Evolutionary conservation across 2,888 invertebrate genomes (phyloP), one percentile per base, ranked within the genome.

Genomic region (Andrena camellia): DNA sequence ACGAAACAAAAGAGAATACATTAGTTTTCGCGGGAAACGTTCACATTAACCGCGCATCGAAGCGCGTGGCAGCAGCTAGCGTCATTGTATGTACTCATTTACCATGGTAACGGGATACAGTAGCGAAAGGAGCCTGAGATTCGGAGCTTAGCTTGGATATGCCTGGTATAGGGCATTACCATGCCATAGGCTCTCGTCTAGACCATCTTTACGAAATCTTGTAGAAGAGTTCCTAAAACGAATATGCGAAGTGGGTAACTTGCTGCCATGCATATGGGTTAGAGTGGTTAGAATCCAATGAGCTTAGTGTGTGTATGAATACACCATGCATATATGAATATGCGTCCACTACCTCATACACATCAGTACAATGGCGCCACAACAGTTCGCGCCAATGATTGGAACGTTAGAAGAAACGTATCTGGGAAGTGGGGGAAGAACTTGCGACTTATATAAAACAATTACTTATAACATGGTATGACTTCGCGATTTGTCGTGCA

Each of bases 381-480:
- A 13, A 57, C 23, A 57, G 57, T 26, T 54, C 57, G 57, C 57
- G 57, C 57, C 57, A 57, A 57, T 57, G 57, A 57, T 57, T 26
- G 57, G 57, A 23, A 57, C 57, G 57, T 13, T 23, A 10, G 20
- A 10, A 10, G 57, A 57, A 57, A 57, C 57, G 17, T 42, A 57
- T 23, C 23, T 26, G 8, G 29, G 29, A 60, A 50, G 71, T 57
- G 54, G 62, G 29, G 68, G 68, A 68, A 64, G 26, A 13, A 29
- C 64, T 50, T 48, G 60, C 57, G 80, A 68, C 81, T 81, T 81
- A 81, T 62, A 81, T 81, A 81, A 73, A 81, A 81, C 81, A 77
- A 78, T 75, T 69, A 69, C 68, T 83, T 78, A 71, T 83, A 68
- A 72, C 64, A 26, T 63, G 72, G 59, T 83, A 68, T 60, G 83